Percentiles rank a stretch among this genome's conserved stretches.
phyloP scores from a whole-genome alignment of 2,888 invertebrate genomes.

The Keiferia lycopersicella region DNA sequence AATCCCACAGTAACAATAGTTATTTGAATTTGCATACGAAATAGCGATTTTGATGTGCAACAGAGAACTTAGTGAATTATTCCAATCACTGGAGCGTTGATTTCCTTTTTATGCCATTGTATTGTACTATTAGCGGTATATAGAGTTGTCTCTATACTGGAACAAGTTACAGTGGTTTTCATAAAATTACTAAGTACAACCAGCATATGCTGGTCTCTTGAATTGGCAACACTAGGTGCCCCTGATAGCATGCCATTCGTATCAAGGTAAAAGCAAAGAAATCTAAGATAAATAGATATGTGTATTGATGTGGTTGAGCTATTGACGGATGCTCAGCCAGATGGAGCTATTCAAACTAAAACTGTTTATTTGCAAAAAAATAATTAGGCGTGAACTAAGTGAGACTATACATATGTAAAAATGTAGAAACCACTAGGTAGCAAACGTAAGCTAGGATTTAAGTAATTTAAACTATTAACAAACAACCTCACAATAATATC shows the following conservation, averaged over 20 bases:
- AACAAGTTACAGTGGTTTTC: too few relatives aligned
- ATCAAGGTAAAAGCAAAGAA: background rate
- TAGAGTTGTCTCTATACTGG: too few relatives aligned
- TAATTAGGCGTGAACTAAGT: too few relatives aligned
- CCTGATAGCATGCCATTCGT: background rate
- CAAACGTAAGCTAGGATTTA: too few relatives aligned
- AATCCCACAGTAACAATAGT: slow-evolving; percentile 38
- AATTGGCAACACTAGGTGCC: too few relatives aligned
- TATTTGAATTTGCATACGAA: background rate
- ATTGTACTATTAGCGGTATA: background rate
- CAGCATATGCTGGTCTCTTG: too few relatives aligned
- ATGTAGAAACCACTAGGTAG: background rate
- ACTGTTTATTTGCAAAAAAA: too few relatives aligned
- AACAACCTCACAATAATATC: too few relatives aligned
- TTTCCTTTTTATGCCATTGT: slow-evolving; percentile 11
- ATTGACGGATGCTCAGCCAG: background rate
- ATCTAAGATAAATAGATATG: background rate
- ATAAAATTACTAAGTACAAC: too few relatives aligned
- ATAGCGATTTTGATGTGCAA: slow-evolving; percentile 19
- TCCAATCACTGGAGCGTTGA: slow-evolving; percentile 10
- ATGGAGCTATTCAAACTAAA: background rate
- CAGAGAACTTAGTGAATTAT: slow-evolving; percentile 5
- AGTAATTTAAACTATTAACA: too few relatives aligned
- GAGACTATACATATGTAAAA: background rate
- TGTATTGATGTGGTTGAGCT: background rate